Evolutionary conservation across 1,140 invertebrate genomes (phyloP), one percentile per base, ranked within the genome.

Genomic region (Scaptodrosophila lebanonensis): DNA sequence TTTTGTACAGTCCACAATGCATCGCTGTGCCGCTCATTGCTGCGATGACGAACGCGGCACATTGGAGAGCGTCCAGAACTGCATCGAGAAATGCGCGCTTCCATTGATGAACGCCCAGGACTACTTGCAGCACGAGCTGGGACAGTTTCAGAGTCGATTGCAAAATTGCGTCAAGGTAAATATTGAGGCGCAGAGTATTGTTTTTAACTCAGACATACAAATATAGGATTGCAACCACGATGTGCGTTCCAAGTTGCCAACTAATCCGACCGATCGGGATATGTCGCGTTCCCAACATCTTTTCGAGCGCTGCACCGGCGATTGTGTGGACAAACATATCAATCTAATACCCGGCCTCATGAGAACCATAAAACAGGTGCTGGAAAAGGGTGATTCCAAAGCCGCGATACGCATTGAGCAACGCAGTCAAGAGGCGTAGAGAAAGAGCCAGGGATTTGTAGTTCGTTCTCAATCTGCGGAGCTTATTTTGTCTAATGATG

Each of bases 291-390:
- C 91, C 58, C 92, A 90, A 18, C 89, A 89, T 66, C 90, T 94
- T 51, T 95, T 97, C 86, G 95, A 97, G 86, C 89, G 89, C 5
- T 98, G 96, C 89, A 94, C 95, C 1, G 90, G 92, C 1, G 91
- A 93, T 68, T 98, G 96, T 89, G 94, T 95, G 1, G 93, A 97
- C 73, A 92, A 91, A 61, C 93, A 97, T 87, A 91, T 96, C 39
- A 89, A 91, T 6, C 86, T 92, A 15, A 87, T 97, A 47, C 95
- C 95, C 3, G 87, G 87, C 1, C 88, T 97, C 59, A 87, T 93
- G 66, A 94, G 93, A 79, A 91, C 91, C 36, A 94, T 97, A 87
- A 93, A 92, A 73, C 87, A 89, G 27, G 89, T 91, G 0, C 82
- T 95, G 8, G 71, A 79, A 1, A 63, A 66, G 3, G 72, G 72